Evolutionary conservation across 1,140 invertebrate species (phyloP), one percentile per base, ranked within the genome.

Genomic region (Gryon sp.): DNA sequence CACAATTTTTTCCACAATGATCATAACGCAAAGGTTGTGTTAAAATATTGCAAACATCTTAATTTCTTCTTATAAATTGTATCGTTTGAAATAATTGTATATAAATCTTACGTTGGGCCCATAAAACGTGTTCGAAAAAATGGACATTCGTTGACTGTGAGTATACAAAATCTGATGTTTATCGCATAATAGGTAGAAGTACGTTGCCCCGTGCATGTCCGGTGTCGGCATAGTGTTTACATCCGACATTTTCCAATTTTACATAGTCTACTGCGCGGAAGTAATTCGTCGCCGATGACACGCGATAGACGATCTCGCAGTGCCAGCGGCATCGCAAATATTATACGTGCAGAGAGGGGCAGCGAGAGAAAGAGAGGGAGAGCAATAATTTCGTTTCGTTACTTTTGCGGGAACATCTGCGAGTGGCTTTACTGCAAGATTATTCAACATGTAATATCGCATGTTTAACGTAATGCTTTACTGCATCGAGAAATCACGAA

Each of bases 161-260:
- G 48, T 34, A 62, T 52, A n/a, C 59, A n/a, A n/a, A n/a, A n/a
- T n/a, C n/a, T n/a, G 32, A 63, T 69, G n/a, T 68, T 46, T 76
- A 43, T 53, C 78, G 68, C 78, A 80, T 83, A 80, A 85, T 83
- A 82, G 82, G 83, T 82, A 79, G 81, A 83, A 81, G 85, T 86
- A 80, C 85, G 73, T 85, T 86, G 86, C 85, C 86, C 78, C 82
- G 69, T 80, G 78, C 80, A 80, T 83, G 82, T 85, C 82, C 81
- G 79, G 82, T 80, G 77, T 73, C 43, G 26, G 26, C 26, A 52
- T 41, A 76, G 53, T 80, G 59, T 77, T 65, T 80, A 80, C 80
- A 60, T 79, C 72, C 75, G 78, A 78, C 69, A 74, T 84, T 82
- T 84, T 77, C 81, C 76, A 78, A 82, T 80, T 83, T 82, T 80